Evolutionary conservation across 2,113 vertebrate genomes (phyloP), one percentile per base, ranked within the genome.

Genomic region (Chinchilla lanigera): DNA sequence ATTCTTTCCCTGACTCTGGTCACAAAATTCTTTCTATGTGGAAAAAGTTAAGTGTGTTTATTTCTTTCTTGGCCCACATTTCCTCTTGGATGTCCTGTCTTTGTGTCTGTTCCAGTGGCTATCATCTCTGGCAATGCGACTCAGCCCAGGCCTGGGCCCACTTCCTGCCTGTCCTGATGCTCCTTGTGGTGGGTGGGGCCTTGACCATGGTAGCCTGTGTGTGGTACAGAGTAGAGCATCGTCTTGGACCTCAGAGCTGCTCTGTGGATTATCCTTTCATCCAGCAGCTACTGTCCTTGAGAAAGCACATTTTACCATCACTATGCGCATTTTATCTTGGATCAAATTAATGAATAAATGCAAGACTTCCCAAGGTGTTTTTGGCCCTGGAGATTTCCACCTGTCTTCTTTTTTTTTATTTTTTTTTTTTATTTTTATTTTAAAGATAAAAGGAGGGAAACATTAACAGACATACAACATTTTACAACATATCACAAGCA

Each of bases 21-120:
- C n/a, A n/a, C n/a, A n/a, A n/a, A 77, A 77, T 30, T 47, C 26
- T 5, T 47, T 47, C 41, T 26, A 30, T 1, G 26, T 69, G 67
- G 35, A 90, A 91, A 96, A 97, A 96, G 67, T 82, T 97, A 98
- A 98, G 71, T 30, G 19, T 93, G 65, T 93, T 98, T 98, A 89
- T 94, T 92, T 9, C 0, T 77, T 95, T 97, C 82, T 97, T 82
- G 85, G 30, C 6, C 12, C 2, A 2, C 77, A 85, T 86, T 88
- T 96, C 67, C 65, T 93, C 22, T 22, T 52, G 67, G 24, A 16
- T 65, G 20, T 41, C 41, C 12, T 24, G 58, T 22, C 50, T 86
- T 3, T n/a, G 41, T 52, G 44, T 47, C 41, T 20, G 85, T 17
- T 85, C 33, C 47, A 17, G 17, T 86, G 56, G 52, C 9, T 22